Evolutionary conservation across 1,140 invertebrate species (phyloP), one percentile per base, ranked within the genome.

Genomic region (Cylas formicarius): DNA sequence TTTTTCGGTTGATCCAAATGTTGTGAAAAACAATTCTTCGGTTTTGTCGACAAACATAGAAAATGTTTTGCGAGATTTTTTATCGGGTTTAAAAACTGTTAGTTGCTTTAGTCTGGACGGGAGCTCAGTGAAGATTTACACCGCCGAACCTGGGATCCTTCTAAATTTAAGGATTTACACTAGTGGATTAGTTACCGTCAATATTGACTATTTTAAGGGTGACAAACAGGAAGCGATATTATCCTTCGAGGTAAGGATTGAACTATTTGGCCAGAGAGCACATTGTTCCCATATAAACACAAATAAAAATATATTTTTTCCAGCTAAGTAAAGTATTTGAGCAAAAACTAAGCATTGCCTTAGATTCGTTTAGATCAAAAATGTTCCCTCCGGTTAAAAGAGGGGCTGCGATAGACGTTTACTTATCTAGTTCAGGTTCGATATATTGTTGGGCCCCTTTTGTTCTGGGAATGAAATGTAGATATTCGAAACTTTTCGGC

Each of bases 401-500:
- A 71, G 85, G 84, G 61, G 81, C 82, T 68, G 75, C 77, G 68
- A 80, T 82, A 71, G 84, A 88, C 72, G 80, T 86, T 61, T 90
- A 89, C 72, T 76, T 86, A 67, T 85, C 81, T 68, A 84, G 83
- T 68, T 85, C 84, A 86, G 85, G 84, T 87, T 76, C 71, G 67
- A 37, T 14, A n/a, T n/a, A n/a, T n/a, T n/a, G n/a, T n/a, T n/a
- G n/a, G n/a, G n/a, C n/a, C n/a, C n/a, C n/a, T n/a, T n/a, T n/a
- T n/a, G n/a, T n/a, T n/a, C n/a, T n/a, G n/a, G n/a, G n/a, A n/a
- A n/a, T n/a, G n/a, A n/a, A n/a, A n/a, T n/a, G n/a, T n/a, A n/a
- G n/a, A n/a, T n/a, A n/a, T n/a, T n/a, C n/a, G n/a, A n/a, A n/a
- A n/a, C n/a, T n/a, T n/a, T n/a, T n/a, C n/a, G n/a, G n/a, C n/a